Conservation (phyloP, 2,797 vertebrate species). For the Sorex maritimensis region DNA sequence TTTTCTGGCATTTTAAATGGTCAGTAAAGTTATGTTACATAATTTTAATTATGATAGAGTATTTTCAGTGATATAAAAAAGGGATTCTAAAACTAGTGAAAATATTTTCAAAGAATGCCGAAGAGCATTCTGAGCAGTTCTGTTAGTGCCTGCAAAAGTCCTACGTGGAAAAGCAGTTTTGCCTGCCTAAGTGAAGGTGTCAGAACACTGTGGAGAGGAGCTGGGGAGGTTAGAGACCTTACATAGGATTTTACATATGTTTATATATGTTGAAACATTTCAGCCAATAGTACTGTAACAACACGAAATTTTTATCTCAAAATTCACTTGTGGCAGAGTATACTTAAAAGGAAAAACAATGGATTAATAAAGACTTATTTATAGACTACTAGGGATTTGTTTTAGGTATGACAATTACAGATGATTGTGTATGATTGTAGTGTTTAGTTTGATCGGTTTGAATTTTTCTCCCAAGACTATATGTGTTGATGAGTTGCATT, state of each 20-base stretch:
- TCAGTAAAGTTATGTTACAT: slow-evolving; percentile 23
- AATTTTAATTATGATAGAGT: slow-evolving; percentile 47
- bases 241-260: neutral
- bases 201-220: neutral
- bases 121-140: neutral
- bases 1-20: slow-evolving; percentile 33
- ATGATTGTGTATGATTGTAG: neutral
- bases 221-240: neutral
- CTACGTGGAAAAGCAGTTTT: neutral
- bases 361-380: slow-evolving; percentile 31
- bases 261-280: neutral
- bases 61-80: slow-evolving; percentile 59
- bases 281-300: neutral
- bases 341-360: neutral
- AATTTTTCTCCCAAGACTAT: slow-evolving; percentile 1
- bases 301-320: slow-evolving; percentile 48
- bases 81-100: slow-evolving; percentile 5
- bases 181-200: neutral
- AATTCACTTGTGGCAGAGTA: slow-evolving; percentile 15
- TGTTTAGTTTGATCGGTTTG: slow-evolving; percentile 6
- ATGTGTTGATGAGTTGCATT: neutral
- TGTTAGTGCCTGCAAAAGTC: neutral
- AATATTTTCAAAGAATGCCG: slow-evolving; percentile 50
- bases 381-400: neutral
- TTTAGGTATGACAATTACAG: neutral